A percentile compares a stretch with the other conserved stretches of the same genome.
Evolutionary conservation across 2,113 vertebrate genomes (phyloP).

Genomic region (Oreochromis niloticus): DNA sequence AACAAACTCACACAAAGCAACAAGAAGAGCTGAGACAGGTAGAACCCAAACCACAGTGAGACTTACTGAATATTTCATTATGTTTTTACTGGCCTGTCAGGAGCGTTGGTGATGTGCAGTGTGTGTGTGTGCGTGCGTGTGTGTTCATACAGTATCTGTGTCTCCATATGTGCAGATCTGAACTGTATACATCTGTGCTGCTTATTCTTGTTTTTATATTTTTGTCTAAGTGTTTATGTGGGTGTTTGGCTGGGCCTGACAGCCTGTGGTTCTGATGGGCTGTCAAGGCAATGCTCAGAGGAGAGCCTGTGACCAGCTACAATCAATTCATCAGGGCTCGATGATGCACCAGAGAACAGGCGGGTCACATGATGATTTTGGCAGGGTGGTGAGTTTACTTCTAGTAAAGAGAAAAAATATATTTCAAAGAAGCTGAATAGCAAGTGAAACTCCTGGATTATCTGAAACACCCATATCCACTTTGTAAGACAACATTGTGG

Average conservation of each 20-base stretch:
- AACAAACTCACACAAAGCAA: constrained; percentile 11
- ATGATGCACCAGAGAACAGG: neutral
- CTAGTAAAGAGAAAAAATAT: neutral
- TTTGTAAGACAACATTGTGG: neutral
- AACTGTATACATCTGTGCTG: neutral
- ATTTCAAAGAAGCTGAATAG: neutral
- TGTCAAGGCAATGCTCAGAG: neutral
- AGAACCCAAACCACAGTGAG: constrained; percentile 28
- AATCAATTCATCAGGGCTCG: constrained; percentile 4
- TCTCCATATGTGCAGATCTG: constrained; percentile 5
- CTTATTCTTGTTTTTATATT: neutral
- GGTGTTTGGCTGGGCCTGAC: neutral
- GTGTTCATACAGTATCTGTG: neutral
- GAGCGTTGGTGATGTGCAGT: neutral
- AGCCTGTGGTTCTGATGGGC: constrained; percentile 4
- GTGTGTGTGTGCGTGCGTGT: neutral
- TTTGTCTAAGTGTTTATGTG: neutral
- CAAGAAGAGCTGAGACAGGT: constrained; percentile 48
- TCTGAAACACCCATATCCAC: neutral
- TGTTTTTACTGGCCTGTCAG: constrained; percentile 64
- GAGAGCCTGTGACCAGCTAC: neutral
- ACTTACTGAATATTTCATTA: constrained; percentile 66
- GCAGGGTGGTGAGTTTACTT: neutral
- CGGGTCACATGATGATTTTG: neutral
- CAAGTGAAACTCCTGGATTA: neutral